phyloP scores from a whole-genome alignment of 37 sponge, comb jelly and placozoan genomes.

The Ephydatia muelleri region DNA sequence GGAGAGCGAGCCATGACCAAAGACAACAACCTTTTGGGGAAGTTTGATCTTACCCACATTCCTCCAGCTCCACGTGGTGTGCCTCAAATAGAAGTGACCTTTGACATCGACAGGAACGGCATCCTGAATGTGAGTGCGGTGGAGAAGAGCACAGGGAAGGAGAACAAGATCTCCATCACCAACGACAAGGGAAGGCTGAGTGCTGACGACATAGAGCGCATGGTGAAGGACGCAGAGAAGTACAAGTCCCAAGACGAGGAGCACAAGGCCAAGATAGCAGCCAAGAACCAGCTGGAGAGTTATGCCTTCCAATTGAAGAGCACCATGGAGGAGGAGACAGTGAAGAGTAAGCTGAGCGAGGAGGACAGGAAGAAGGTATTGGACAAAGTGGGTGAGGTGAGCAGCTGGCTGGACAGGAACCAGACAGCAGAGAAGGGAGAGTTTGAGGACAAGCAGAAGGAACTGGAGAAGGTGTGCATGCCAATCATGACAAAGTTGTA shows the following conservation, averaged over 20 bases:
- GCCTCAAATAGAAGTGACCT: constrained; percentile 84
- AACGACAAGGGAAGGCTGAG: constrained; percentile 80
- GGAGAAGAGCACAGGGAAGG: constrained; percentile 82
- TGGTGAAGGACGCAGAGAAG: constrained; percentile 82
- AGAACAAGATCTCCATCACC: constrained; percentile 82
- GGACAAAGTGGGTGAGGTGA: constrained; percentile 33
- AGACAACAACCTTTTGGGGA: constrained; percentile 87
- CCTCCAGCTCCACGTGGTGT: constrained; percentile 93
- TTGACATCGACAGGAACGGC: constrained; percentile 85
- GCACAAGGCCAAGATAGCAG: constrained; percentile 52
- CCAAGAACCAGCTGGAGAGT: constrained; percentile 79
- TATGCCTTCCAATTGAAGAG: constrained; percentile 64
- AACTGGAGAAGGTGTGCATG: constrained; percentile 72
- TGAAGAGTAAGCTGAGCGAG: constrained; percentile 47
- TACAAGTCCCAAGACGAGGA: constrained; percentile 81
- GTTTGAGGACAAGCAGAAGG: constrained; percentile 61
- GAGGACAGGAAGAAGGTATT: constrained; percentile 62
- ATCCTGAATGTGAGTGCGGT: constrained; percentile 88
- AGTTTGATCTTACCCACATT: constrained; percentile 80
- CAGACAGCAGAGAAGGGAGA: constrained; percentile 77
- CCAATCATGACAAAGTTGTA: constrained; percentile 88
- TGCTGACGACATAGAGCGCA: constrained; percentile 64
- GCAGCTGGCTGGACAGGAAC: constrained; percentile 81
- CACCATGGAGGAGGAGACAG: constrained; percentile 44
- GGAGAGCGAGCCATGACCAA: constrained; percentile 88